These are phyloP conservation scores for Paraescarpia echinospica DNA, from an alignment of 1,140 invertebrate species.

Conservation along the genomic window DNA sequence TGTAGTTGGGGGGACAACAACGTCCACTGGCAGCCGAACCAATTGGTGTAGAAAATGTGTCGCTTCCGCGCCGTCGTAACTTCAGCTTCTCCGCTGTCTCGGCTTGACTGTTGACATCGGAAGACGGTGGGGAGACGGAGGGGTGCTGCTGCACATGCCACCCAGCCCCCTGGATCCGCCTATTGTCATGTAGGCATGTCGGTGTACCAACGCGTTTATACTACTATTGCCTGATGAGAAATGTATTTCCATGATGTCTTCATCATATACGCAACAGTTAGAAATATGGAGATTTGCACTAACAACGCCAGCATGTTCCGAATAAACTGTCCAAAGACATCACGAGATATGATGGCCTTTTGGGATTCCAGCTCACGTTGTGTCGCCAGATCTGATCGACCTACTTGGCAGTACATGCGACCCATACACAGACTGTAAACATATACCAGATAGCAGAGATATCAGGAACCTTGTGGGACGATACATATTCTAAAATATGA, in stretches of 20 bases:
- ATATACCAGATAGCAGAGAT: neutral
- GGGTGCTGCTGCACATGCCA: too few relatives aligned
- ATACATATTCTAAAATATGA: neutral
- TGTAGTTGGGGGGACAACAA: too few relatives aligned
- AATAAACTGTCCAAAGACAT: neutral
- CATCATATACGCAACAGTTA: neutral
- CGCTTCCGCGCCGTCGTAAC: too few relatives aligned
- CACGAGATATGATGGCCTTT: neutral
- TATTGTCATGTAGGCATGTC: too few relatives aligned
- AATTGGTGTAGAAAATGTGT: too few relatives aligned
- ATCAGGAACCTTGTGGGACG: neutral
- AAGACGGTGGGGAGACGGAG: too few relatives aligned
- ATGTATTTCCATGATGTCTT: neutral
- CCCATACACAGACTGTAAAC: neutral
- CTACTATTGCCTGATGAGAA: neutral
- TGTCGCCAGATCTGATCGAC: neutral
- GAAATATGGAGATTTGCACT: neutral
- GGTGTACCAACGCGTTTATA: too few relatives aligned
- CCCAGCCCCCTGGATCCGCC: too few relatives aligned
- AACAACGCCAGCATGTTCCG: neutral
- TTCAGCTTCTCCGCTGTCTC: too few relatives aligned
- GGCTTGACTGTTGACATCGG: too few relatives aligned
- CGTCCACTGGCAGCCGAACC: too few relatives aligned
- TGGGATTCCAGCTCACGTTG: neutral
- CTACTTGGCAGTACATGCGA: neutral